phyloP scores from a whole-genome alignment of 2,113 vertebrate species.

The Urocolius indicus region DNA sequence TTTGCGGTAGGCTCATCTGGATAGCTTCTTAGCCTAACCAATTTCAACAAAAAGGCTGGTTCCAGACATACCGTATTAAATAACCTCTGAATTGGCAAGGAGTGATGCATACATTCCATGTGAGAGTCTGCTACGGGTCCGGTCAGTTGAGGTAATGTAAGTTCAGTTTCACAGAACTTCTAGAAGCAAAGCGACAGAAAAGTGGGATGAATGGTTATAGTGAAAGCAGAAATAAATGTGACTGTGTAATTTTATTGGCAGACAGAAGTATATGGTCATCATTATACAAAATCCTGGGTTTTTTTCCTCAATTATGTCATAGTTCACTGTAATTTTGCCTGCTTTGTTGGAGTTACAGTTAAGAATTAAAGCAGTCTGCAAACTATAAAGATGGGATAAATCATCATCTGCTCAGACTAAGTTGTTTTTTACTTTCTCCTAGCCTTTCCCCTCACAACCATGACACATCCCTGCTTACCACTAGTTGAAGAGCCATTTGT shows the following conservation, averaged over 20 bases:
- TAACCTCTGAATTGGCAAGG: conserved; percentile 73
- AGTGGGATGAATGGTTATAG: background rate
- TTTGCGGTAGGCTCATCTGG: conserved; percentile 66
- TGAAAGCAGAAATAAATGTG: conserved; percentile 37
- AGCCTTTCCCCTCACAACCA: background rate
- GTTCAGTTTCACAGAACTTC: conserved; percentile 46
- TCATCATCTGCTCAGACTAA: background rate
- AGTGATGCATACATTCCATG: conserved; percentile 69
- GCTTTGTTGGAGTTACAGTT: background rate
- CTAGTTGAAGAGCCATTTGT: background rate
- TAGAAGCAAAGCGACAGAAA: background rate
- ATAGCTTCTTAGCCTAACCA: conserved; percentile 71
- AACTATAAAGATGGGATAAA: background rate
- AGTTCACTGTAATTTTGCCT: conserved; percentile 49
- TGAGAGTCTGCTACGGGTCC: conserved; percentile 33
- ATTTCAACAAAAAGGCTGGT: conserved; percentile 67
- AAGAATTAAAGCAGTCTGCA: background rate
- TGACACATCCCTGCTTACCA: background rate
- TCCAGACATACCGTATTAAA: conserved; percentile 76
- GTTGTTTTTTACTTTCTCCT: background rate
- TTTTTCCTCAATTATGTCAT: conserved; percentile 52
- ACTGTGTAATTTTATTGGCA: conserved; percentile 38
- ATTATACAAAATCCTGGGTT: background rate
- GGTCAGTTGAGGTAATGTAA: conserved; percentile 75
- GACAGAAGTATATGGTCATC: conserved; percentile 5